Evolutionary conservation across 1,140 invertebrate species (phyloP).

Genomic region (Drosophila subobscura): DNA sequence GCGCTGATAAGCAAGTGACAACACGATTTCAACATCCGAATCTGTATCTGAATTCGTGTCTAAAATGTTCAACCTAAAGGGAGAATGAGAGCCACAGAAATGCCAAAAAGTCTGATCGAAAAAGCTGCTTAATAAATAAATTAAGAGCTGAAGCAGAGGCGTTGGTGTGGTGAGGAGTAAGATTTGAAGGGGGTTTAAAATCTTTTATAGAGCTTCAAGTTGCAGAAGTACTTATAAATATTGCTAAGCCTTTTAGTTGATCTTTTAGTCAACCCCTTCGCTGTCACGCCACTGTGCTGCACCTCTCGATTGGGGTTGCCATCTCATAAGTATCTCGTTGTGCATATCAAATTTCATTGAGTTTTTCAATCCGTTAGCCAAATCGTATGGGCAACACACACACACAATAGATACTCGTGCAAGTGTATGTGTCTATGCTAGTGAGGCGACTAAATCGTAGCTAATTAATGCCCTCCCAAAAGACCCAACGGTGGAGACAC

Average conservation of each 20-base stretch:
- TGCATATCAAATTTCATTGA: conserved; percentile 82
- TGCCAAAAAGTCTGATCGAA: conserved; percentile 57
- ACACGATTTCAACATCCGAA: conserved; percentile 54
- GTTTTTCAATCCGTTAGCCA: conserved; percentile 66
- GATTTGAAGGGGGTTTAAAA: not conserved
- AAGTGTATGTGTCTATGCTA: conserved; percentile 51
- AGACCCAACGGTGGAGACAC: conserved; percentile 47
- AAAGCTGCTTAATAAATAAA: conserved; percentile 69
- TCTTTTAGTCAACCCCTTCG: not conserved
- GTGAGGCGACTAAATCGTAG: conserved; percentile 71
- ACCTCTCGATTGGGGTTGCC: conserved; percentile 38
- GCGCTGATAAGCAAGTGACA: conserved; percentile 73
- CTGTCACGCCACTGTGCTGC: conserved; percentile 22
- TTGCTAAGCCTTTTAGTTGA: no score
- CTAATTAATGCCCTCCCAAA: conserved; percentile 69
- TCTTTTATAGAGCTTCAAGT: not conserved
- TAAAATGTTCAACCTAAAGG: conserved; percentile 22
- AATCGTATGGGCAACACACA: conserved; percentile 36
- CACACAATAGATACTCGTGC: conserved; percentile 48
- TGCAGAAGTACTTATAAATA: no score
- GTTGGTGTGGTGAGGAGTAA: conserved; percentile 2
- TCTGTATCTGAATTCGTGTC: conserved; percentile 24
- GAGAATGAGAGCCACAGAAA: conserved; percentile 35
- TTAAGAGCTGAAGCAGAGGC: conserved; percentile 35
- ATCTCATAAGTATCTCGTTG: conserved; percentile 60